Evolutionary conservation across 2,113 vertebrate species (phyloP).

Genomic region (Laticauda laticaudata): DNA sequence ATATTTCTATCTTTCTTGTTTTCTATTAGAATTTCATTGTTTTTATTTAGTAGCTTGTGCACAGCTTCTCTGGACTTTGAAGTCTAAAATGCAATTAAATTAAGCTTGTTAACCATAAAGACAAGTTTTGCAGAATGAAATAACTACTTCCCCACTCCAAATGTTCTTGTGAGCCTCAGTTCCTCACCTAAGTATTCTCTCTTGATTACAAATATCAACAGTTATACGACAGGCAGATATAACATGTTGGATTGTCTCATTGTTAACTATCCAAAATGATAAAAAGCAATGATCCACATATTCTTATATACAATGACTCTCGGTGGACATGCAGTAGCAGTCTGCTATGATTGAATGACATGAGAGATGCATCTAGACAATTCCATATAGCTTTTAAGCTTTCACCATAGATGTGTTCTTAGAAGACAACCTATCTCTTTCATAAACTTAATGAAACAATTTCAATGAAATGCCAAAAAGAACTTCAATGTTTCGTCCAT

Average conservation of each 20-base stretch:
- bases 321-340: slow-evolving; percentile 16
- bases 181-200: not conserved
- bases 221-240: not conserved
- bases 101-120: not conserved
- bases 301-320: not conserved
- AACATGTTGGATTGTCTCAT: not conserved
- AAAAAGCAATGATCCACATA: not conserved
- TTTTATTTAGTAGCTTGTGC: not conserved
- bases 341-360: slow-evolving; percentile 34
- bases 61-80: not conserved
- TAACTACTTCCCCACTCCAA: not conserved
- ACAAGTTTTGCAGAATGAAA: not conserved
- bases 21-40: not conserved
- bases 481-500: not conserved
- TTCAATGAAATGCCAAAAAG: slow-evolving; percentile 19
- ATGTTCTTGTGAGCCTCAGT: not conserved
- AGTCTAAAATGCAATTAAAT: not conserved
- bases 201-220: not conserved
- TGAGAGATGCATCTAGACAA: slow-evolving; percentile 11
- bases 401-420: not conserved
- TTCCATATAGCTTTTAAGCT: not conserved
- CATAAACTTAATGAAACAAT: not conserved
- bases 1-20: not conserved
- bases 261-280: not conserved
- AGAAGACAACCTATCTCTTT: not conserved